phyloP scores from a whole-genome alignment of 53 echinoderm and acorn worm species.

The Temnopleurus reevesii region DNA sequence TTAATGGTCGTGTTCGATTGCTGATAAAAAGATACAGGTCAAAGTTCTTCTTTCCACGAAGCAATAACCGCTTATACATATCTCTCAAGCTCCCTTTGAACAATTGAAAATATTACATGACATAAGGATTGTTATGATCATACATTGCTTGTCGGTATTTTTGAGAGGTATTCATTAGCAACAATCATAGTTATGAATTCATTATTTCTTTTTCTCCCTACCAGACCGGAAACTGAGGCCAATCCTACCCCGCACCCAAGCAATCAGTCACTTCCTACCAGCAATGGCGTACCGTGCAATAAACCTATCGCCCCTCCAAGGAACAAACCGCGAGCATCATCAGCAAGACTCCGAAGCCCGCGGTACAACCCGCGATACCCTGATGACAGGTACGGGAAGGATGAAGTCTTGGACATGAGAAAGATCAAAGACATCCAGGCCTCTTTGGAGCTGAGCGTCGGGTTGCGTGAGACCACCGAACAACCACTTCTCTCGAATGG shows the following conservation, averaged over 20 bases:
- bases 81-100: no score
- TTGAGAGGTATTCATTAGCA: no score
- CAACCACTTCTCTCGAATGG: slow-evolving; percentile 40
- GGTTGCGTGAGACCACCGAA: slow-evolving; percentile 37
- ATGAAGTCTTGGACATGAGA: slow-evolving; percentile 13
- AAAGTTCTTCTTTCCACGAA: no score
- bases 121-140: no score
- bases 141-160: no score
- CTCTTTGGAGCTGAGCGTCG: slow-evolving; percentile 21
- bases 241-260: not conserved
- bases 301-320: not conserved
- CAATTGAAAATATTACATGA: no score
- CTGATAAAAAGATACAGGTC: no score
- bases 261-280: not conserved
- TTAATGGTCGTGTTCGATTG: no score
- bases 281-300: slow-evolving; percentile 1
- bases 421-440: slow-evolving; percentile 35
- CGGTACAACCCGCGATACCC: slow-evolving; percentile 35
- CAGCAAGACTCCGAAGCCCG: slow-evolving; percentile 30
- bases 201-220: not conserved
- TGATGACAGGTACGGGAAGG: slow-evolving; percentile 21
- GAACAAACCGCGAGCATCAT: slow-evolving; percentile 5
- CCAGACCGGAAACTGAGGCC: not conserved
- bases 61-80: no score
- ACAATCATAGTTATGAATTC: no score